Base-by-base conservation (phyloP, 2,113 vertebrate genomes). In the Nymphicus hollandicus region DNA sequence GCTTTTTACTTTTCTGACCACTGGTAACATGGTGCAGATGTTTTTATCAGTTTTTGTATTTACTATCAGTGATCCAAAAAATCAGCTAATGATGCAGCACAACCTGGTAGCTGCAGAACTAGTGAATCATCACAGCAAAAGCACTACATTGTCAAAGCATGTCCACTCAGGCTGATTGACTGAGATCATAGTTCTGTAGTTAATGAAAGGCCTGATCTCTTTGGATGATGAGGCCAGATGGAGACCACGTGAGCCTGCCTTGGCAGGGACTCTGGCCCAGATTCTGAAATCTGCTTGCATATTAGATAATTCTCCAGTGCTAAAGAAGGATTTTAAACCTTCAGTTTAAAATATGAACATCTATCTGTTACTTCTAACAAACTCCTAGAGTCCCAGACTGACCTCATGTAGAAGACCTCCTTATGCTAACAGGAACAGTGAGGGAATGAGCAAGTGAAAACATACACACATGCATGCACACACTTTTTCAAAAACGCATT, bases 211-310 rank as follows among this genome's bases (percentile, higher is more conserved):
- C 11, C 41, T 72, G 81, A 82, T 87, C 53, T 88, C 74, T 69
- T 85, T 66, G 56, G 52, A 84, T 82, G 61, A 65, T 69, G 65
- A 78, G 56, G 73, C 52, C 81, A 79, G 82, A 84, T 44, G 49
- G 58, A 91, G 65, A 73, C 15, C 61, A 52, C 5, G 17, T 84
- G 65, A 86, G 44, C 23, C 73, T 83, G 56, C 24, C 44, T 72
- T 93, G 80, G 69, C 72, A 86, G 43, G 15, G 60, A 18, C 50
- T 79, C 52, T 66, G 83, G 80, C 77, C 73, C 73, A 72, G 70
- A 87, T 94, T 92, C 81, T 81, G 58, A 82, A 82, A 89, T 91
- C 64, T 91, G 27, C 58, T 69, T 94, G 52, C 20, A 33, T 80
- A 43, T 89, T 76, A 87, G 86, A 49, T 92, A 76, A 85, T 65